phyloP scores from a whole-genome alignment of 2,113 vertebrate species.

The Patagioenas fasciata region DNA sequence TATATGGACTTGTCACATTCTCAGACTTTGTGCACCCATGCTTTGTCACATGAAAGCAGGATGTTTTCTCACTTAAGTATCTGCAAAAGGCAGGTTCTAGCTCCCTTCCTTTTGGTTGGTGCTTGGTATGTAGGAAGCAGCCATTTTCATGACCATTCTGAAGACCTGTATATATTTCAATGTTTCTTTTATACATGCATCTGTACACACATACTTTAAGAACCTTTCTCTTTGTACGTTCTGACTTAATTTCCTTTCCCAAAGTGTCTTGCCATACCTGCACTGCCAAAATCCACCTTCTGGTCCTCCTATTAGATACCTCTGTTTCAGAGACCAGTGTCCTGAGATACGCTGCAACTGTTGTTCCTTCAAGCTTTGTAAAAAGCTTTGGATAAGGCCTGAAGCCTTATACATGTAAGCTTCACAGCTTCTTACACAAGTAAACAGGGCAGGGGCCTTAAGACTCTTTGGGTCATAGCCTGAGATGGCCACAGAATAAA shows the following conservation, averaged over 20 bases:
- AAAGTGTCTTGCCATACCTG: background rate
- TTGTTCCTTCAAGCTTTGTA: background rate
- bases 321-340: background rate
- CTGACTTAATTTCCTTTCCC: background rate
- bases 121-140: background rate
- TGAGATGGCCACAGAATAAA: background rate
- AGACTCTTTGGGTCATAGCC: rapidly evolving
- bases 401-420: background rate
- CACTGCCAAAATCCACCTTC: background rate
- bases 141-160: background rate
- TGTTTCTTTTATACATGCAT: background rate
- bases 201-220: background rate
- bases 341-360: background rate
- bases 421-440: background rate
- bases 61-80: background rate
- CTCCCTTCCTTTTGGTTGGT: background rate
- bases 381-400: background rate
- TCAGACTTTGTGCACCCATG: background rate
- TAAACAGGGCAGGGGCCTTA: background rate
- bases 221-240: background rate
- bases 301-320: background rate
- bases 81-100: background rate
- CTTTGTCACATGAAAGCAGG: background rate
- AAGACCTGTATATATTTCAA: background rate
- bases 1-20: background rate